These are phyloP conservation scores for Coptodon bakossiorum DNA, from an alignment of 2,113 vertebrate species.

Conservation along the genomic window DNA sequence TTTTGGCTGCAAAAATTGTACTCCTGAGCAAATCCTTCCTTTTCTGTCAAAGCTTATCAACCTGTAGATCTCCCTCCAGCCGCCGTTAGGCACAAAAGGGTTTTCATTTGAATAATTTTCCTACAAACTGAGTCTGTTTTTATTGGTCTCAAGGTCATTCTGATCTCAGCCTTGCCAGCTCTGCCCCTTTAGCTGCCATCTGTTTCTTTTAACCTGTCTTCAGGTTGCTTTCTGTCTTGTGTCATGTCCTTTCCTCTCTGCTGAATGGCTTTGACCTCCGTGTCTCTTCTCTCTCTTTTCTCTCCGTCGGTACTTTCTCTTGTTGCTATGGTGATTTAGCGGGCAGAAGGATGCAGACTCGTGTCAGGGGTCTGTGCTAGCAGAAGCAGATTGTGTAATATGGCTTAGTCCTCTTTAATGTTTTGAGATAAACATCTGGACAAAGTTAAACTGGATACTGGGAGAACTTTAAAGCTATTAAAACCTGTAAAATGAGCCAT, in stretches of 20 bases:
- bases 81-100: rapidly evolving
- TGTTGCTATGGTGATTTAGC: slow-evolving; percentile 34
- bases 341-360: slow-evolving; percentile 44
- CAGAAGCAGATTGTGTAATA: neutral
- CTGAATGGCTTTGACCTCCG: slow-evolving; percentile 9
- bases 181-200: neutral
- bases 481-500: neutral
- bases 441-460: neutral
- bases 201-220: neutral
- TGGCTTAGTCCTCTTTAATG: neutral
- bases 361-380: slow-evolving; percentile 15
- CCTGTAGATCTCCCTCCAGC: neutral
- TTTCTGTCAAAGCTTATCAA: neutral
- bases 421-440: neutral
- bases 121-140: neutral
- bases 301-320: slow-evolving; percentile 38
- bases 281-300: neutral
- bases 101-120: neutral
- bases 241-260: neutral
- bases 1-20: neutral
- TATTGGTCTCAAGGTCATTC: neutral
- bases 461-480: neutral
- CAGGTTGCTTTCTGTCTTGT: neutral
- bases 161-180: neutral
- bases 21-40: neutral